These are phyloP conservation scores for Bostrychus sinensis DNA, from an alignment of 2,113 vertebrate genomes.

Conservation along the genomic window DNA sequence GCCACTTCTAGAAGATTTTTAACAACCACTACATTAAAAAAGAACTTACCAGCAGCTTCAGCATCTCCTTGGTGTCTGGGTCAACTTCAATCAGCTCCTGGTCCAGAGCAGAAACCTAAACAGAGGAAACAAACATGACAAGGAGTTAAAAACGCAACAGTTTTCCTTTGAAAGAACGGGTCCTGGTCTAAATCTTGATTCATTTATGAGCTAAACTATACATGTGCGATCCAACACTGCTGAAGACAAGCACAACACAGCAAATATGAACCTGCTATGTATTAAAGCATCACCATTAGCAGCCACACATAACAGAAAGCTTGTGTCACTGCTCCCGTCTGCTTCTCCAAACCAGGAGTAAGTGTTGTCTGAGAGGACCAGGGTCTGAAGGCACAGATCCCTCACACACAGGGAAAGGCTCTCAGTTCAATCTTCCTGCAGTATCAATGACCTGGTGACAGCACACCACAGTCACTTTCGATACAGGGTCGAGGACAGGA, in stretches of 20 bases:
- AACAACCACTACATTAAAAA: too few relatives aligned
- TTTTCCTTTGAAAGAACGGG: too few relatives aligned
- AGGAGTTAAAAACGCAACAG: neutral
- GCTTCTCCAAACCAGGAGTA: too few relatives aligned
- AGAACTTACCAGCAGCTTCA: conserved; percentile 91
- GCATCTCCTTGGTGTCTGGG: conserved; percentile 97
- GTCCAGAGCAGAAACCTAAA: conserved; percentile 93
- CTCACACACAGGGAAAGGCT: conserved; percentile 71
- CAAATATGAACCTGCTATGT: too few relatives aligned
- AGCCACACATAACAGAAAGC: too few relatives aligned
- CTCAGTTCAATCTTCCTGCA: conserved; percentile 68
- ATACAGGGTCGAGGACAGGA: conserved; percentile 51
- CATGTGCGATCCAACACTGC: too few relatives aligned
- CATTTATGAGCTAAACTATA: too few relatives aligned
- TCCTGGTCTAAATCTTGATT: neutral
- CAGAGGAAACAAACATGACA: conserved; percentile 5
- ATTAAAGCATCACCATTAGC: too few relatives aligned
- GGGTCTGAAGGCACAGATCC: conserved; percentile 63
- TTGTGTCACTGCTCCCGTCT: too few relatives aligned
- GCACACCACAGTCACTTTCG: conserved; percentile 54
- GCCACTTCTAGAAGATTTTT: too few relatives aligned
- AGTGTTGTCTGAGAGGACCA: conserved; percentile 67
- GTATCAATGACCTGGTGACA: conserved; percentile 81
- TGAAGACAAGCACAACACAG: too few relatives aligned
- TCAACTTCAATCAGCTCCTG: conserved; percentile 97